Conservation (phyloP, 2,888 invertebrate genomes). For the Brachynemurus nebulosus region DNA sequence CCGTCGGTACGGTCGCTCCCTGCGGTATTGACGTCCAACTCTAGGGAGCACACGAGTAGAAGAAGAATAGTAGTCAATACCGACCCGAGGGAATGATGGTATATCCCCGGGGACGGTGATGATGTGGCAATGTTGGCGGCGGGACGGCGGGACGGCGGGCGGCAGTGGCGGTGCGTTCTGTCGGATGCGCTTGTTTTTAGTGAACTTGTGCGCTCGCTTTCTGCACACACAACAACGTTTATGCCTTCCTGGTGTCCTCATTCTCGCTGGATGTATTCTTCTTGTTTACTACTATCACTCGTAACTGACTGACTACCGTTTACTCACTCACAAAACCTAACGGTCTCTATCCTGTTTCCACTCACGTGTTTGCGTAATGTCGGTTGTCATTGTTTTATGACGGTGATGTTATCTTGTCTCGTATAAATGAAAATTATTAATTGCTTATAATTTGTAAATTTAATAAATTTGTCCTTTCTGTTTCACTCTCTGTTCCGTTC, state of each 20-base stretch:
- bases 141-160: constrained; percentile 1
- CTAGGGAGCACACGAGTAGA: constrained; percentile 34
- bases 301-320: no score
- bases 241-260: constrained; percentile 4
- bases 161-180: constrained; percentile 1
- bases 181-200: no score
- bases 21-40: constrained; percentile 40
- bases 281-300: no score
- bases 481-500: no score
- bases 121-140: constrained; percentile 31
- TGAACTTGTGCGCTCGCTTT: constrained; percentile 2
- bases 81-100: constrained; percentile 32
- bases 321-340: no score
- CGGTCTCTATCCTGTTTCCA: no score
- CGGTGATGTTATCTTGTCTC: not conserved
- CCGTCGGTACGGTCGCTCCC: constrained; percentile 28
- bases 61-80: constrained; percentile 43
- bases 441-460: constrained; percentile 9
- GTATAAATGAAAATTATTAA: constrained; percentile 6
- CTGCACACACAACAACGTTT: not conserved
- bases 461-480: no score
- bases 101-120: constrained; percentile 27
- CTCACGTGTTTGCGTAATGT: no score
- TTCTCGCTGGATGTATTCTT: no score
- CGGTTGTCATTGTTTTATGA: not conserved